Evolutionary conservation across 2,888 invertebrate species (phyloP), one percentile per base, ranked within the genome.

Genomic region (Gryllus longicercus): DNA sequence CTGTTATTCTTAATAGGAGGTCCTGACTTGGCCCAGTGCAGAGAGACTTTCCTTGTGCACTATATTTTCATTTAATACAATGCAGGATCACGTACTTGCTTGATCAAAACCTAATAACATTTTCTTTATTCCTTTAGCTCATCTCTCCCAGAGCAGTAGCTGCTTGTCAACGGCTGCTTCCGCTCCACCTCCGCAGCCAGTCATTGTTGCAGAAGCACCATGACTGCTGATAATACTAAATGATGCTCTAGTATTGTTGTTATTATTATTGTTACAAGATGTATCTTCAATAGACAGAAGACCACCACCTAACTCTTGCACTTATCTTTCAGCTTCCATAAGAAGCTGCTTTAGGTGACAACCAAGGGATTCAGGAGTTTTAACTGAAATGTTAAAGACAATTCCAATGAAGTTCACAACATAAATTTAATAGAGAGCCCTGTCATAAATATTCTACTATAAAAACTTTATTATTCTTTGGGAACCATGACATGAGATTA

Each of bases 101-200:
- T 96, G 95, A 84, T 96, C 95, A 90, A 96, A 96, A 77, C 97
- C 97, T 51, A 93, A 88, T 74, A 95, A 91, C 90, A 98, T 93
- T 87, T 89, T 93, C 88, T 93, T 93, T 75, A 96, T 89, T 0
- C 94, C 92, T 85, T 94, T 90, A 78, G 93, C 91, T 84, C 95
- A 91, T 82, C 96, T 90, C 84, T 97, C 96, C 96, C 97, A 97
- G 79, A 95, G 92, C 82, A 94, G 93, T 79, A 94, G 92, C 87
- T 95, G 95, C 85, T 95, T 95, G 86, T 95, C 95, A 83, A 92
- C 92, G 85, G 94, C 93, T 18, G 90, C 92, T 63, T 90, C 90
- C 21, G 91, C 88, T 38, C 91, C 90, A 77, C 92, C 93, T 0
- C 93, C 92, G 86, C 94, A 94, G 74, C 94, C 93, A 75, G 91